These are phyloP conservation scores for Agrochola litura DNA, from an alignment of 2,888 invertebrate genomes.

Conservation along the genomic window DNA sequence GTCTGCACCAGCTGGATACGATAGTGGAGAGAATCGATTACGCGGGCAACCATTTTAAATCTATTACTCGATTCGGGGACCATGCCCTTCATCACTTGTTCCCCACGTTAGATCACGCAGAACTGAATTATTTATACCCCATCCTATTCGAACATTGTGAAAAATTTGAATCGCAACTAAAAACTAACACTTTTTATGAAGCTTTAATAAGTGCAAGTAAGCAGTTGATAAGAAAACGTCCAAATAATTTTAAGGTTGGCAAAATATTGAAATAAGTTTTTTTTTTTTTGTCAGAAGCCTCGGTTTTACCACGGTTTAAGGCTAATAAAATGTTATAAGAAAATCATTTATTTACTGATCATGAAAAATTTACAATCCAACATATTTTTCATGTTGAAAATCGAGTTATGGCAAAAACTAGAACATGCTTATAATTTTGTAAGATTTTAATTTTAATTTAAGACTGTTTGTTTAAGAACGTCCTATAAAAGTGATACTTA, in stretches of 20 bases:
- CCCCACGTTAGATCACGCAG: conserved; percentile 94
- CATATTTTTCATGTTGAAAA: background rate
- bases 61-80: conserved; percentile 94
- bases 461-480: background rate
- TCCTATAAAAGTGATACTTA: background rate
- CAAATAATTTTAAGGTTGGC: conserved; percentile 77
- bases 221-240: conserved; percentile 83
- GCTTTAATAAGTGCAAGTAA: conserved; percentile 92
- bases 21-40: conserved; percentile 93
- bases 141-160: conserved; percentile 91
- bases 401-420: background rate
- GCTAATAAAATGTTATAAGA: background rate
- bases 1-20: conserved; percentile 94
- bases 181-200: conserved; percentile 89
- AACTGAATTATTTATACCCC: conserved; percentile 92
- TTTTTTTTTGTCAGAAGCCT: background rate
- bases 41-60: conserved; percentile 91
- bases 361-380: background rate
- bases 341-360: conserved; percentile 10
- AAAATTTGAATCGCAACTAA: conserved; percentile 91
- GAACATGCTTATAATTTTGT: background rate
- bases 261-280: conserved; percentile 50
- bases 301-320: background rate
- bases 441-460: background rate
- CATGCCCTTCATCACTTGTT: conserved; percentile 95